Conservation (phyloP, 53 echinoderm and acorn worm species). For the Antedon mediterranea region DNA sequence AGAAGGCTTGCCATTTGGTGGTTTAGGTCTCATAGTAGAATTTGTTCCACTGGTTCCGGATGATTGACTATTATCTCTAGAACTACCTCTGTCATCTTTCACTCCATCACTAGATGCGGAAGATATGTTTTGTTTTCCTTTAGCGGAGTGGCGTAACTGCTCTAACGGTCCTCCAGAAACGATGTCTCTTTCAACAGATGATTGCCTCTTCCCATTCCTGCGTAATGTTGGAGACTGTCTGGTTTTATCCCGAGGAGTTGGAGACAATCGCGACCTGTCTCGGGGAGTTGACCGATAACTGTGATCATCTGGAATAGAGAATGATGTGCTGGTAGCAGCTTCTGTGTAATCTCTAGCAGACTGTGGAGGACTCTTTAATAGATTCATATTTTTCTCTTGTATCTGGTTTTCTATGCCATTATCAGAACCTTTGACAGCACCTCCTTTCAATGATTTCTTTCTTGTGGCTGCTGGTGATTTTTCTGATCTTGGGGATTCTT, state of each 20-base stretch:
- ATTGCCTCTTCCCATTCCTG: neutral
- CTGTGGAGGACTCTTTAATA: slow-evolving; percentile 10
- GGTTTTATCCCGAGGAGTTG: slow-evolving; percentile 22
- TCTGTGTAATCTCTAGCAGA: slow-evolving; percentile 27
- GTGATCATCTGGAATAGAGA: slow-evolving; percentile 63
- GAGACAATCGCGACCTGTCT: slow-evolving; percentile 1
- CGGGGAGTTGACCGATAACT: neutral
- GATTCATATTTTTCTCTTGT: slow-evolving; percentile 15
- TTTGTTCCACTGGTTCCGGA: slow-evolving; percentile 79
- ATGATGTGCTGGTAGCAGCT: slow-evolving; percentile 60
- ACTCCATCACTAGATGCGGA: slow-evolving; percentile 1
- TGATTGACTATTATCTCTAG: slow-evolving; percentile 70
- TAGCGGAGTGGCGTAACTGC: neutral
- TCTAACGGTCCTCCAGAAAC: neutral
- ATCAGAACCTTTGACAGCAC: neutral
- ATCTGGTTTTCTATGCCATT: neutral
- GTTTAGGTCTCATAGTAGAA: slow-evolving; percentile 68
- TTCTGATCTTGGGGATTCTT: neutral
- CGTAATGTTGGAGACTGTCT: slow-evolving; percentile 27
- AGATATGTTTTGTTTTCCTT: slow-evolving; percentile 4
- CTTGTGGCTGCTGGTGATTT: neutral
- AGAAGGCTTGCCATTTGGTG: slow-evolving; percentile 38
- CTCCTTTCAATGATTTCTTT: neutral
- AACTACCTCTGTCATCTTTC: slow-evolving; percentile 17
- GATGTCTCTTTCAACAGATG: neutral